phyloP scores from a whole-genome alignment of 2,797 vertebrate genomes.

The Sebastes umbrosus region DNA sequence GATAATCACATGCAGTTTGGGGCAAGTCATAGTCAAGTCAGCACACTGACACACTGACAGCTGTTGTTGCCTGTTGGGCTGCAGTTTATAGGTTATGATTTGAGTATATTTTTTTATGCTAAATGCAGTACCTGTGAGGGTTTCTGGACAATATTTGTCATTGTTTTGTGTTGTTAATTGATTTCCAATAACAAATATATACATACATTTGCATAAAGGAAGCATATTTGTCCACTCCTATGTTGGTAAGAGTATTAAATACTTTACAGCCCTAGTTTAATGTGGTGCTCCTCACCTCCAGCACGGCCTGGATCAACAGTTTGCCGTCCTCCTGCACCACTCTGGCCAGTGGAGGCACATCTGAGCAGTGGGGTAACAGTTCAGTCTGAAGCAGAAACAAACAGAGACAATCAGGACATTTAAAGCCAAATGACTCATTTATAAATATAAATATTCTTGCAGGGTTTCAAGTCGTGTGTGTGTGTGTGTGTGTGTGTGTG shows the following conservation, averaged over 20 bases:
- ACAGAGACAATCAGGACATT: conserved; percentile 10
- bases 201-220: accelerated
- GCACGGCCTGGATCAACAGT: conserved; percentile 89
- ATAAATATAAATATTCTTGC: neutral
- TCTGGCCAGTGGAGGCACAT: conserved; percentile 89
- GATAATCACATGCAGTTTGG: no score
- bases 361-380: conserved; percentile 92
- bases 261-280: neutral
- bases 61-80: no score
- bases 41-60: no score
- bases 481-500: neutral
- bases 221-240: no score
- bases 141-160: no score
- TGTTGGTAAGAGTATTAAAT: no score
- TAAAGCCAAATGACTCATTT: neutral
- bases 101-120: no score
- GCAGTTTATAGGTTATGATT: no score
- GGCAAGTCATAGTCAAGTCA: no score
- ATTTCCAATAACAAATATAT: no score
- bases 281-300: conserved; percentile 88
- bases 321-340: conserved; percentile 94
- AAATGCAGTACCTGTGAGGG: no score
- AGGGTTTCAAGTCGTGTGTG: neutral
- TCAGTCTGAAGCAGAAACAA: conserved; percentile 86
- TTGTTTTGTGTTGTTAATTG: no score